Evolutionary conservation across 2,113 vertebrate species (phyloP).

Genomic region (Pseudorhombus dupliciocellatus): DNA sequence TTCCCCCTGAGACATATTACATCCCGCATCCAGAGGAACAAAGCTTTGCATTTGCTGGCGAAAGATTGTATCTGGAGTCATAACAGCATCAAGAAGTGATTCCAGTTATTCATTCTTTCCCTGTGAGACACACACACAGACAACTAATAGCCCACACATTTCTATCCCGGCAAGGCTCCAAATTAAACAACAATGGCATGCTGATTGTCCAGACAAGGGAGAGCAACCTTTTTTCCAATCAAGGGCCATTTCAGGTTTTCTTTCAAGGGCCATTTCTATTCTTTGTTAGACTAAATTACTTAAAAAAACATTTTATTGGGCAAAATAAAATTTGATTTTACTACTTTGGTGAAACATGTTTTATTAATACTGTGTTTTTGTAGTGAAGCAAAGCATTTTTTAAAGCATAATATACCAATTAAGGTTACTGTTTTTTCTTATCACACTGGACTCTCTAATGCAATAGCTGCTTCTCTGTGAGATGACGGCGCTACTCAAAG

Average conservation of each 20-base stretch:
- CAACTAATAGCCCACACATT: constrained; percentile 1
- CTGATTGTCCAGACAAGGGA: not conserved
- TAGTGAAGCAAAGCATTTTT: too few species aligned
- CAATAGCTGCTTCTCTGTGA: too few species aligned
- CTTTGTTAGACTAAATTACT: not conserved
- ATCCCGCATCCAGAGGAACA: constrained; percentile 47
- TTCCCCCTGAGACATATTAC: constrained; percentile 66
- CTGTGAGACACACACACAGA: not conserved
- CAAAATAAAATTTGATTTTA: not conserved
- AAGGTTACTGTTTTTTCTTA: too few species aligned
- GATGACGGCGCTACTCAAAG: too few species aligned
- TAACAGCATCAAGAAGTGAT: constrained; percentile 25
- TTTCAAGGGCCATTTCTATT: not conserved
- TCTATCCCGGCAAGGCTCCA: not conserved
- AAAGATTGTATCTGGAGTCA: constrained; percentile 34
- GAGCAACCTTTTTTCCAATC: not conserved
- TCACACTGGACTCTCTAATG: too few species aligned
- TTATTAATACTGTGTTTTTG: too few species aligned
- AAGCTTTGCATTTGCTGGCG: constrained; percentile 20
- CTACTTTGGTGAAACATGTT: too few species aligned
- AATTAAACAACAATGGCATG: not conserved
- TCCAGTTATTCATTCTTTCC: constrained; percentile 6
- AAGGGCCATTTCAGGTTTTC: not conserved
- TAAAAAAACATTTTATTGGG: not conserved
- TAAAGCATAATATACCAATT: too few species aligned